These are phyloP conservation scores for Bujurquina vittata DNA, from an alignment of 2,113 vertebrate species.

Conservation along the genomic window DNA sequence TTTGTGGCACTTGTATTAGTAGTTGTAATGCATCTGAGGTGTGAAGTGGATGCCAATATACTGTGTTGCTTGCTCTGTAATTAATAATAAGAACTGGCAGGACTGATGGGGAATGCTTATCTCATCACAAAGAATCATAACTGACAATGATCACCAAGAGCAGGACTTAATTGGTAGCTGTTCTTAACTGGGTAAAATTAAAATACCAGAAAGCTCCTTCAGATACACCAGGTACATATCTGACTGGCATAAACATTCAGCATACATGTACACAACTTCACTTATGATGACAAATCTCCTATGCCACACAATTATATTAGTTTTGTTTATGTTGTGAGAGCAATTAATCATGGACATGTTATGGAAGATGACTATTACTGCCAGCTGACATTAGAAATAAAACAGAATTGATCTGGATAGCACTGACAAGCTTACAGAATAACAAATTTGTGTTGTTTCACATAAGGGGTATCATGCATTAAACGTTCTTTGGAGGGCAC, in stretches of 20 bases:
- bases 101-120: conserved; percentile 5
- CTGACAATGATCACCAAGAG: not conserved
- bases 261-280: not conserved
- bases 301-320: not conserved
- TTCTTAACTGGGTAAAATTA: not conserved
- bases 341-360: not conserved
- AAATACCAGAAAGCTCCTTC: not conserved
- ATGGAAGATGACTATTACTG: not conserved
- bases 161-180: not conserved
- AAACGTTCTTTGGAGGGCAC: not conserved
- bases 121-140: not conserved
- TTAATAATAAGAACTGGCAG: not conserved
- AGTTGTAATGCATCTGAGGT: conserved; percentile 5
- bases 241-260: not conserved
- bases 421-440: not conserved
- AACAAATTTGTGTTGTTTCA: not conserved
- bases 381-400: not conserved
- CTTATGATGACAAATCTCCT: not conserved
- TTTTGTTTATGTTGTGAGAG: not conserved
- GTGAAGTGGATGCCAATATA: conserved; percentile 4
- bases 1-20: conserved; percentile 7
- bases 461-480: not conserved
- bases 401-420: not conserved
- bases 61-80: not conserved
- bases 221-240: not conserved